Conservation (phyloP, 2,888 invertebrate species). For the Ferrisia virgata region DNA sequence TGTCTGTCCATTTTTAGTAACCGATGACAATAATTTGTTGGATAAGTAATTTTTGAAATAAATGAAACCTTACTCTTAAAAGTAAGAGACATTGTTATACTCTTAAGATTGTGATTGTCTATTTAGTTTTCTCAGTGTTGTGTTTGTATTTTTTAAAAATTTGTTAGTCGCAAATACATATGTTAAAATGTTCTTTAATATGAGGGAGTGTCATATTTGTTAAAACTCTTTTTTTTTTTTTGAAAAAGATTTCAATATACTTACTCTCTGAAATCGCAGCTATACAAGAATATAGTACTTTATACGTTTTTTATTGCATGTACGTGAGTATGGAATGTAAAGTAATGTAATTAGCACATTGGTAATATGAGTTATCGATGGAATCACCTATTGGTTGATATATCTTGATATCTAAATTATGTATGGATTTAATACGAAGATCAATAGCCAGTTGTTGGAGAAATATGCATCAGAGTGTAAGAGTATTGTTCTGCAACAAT, state of each 20-base stretch:
- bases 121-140: constrained; percentile 32
- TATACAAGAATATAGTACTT: no score
- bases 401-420: neutral
- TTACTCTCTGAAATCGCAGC: no score
- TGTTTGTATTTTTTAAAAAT: constrained; percentile 36
- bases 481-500: neutral
- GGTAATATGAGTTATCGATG: neutral
- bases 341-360: neutral
- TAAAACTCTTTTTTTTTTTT: neutral
- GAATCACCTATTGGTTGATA: neutral
- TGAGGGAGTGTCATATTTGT: neutral
- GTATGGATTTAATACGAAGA: no score
- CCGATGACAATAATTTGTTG: constrained; percentile 36
- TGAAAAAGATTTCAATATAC: neutral
- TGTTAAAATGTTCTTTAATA: constrained; percentile 21
- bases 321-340: no score
- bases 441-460: neutral
- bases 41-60: constrained; percentile 9
- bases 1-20: constrained; percentile 22
- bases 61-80: neutral
- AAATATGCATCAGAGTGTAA: neutral
- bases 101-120: constrained; percentile 34
- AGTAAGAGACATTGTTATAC: neutral
- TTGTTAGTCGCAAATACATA: constrained; percentile 34
- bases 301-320: no score